Evolutionary conservation across 2,888 invertebrate genomes (phyloP).

Genomic region (Halictus quadricinctus): DNA sequence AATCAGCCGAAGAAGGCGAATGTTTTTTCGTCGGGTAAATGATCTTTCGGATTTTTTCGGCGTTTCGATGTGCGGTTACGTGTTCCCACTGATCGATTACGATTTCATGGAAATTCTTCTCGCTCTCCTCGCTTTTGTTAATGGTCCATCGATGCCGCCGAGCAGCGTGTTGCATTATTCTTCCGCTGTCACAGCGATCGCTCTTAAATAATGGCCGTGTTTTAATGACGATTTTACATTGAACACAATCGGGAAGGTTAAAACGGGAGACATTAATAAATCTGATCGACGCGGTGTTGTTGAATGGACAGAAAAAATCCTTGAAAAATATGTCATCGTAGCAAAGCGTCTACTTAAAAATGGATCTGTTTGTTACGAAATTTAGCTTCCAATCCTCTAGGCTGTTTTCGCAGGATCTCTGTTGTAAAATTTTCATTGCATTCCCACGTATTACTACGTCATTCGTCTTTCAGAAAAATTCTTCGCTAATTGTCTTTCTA

Average conservation of each 20-base stretch:
- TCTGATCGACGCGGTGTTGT: background rate
- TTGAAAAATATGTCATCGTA: background rate
- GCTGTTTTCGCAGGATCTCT: background rate
- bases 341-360: background rate
- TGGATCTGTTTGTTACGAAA: background rate
- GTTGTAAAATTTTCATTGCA: background rate
- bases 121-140: slow-evolving; percentile 21
- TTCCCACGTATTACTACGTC: no score
- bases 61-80: background rate
- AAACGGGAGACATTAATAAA: slow-evolving; percentile 14
- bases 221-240: slow-evolving; percentile 8
- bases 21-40: background rate
- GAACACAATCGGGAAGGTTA: slow-evolving; percentile 2
- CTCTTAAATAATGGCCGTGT: slow-evolving; percentile 20
- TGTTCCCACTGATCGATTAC: slow-evolving; percentile 20
- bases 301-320: background rate
- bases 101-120: slow-evolving; percentile 35
- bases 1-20: background rate
- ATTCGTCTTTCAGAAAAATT: no score
- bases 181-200: slow-evolving; percentile 16
- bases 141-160: slow-evolving; percentile 19
- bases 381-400: background rate
- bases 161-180: slow-evolving; percentile 25
- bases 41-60: background rate
- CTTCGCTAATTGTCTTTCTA: no score